Evolutionary conservation across 1,140 invertebrate species (phyloP), one percentile per base, ranked within the genome.

Genomic region (Ceratosolen fusciceps): DNA sequence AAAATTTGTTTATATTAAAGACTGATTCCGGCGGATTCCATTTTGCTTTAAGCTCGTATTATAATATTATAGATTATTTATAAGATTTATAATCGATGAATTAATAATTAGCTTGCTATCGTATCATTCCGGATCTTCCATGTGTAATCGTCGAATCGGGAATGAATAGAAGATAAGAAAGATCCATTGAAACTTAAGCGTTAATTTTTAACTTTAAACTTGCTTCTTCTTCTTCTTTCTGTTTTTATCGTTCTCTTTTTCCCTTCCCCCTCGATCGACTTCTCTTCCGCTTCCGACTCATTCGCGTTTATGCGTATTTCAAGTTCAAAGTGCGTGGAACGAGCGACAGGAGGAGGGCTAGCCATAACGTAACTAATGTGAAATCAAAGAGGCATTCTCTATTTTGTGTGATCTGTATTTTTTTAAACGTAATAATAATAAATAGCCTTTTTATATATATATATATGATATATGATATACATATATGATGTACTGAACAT

Each of bases 381-480:
- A 84, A 83, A 86, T 85, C 85, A 73, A 75, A 88, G 86, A 87
- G 83, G 83, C 83, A 87, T 87, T 88, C 82, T 87, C 82, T 87
- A 87, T 88, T 88, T 88, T 88, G 86, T 83, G 85, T 88, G 85
- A 88, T 86, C 83, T 85, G 83, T 88, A 88, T 88, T 88, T 88
- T 88, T 88, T 87, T 86, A 88, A 85, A 77, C 82, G n/a, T n/a
- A n/a, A n/a, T n/a, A n/a, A n/a, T n/a, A n/a, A n/a, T n/a, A n/a
- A n/a, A 80, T 87, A 87, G 84, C 87, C 86, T 87, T 88, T n/a
- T 87, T 87, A 86, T 86, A 85, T 85, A 86, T n/a, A n/a, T n/a
- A n/a, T n/a, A n/a, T n/a, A n/a, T n/a, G n/a, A n/a, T n/a, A n/a
- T n/a, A n/a, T n/a, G n/a, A n/a, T n/a, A n/a, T n/a, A n/a, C n/a